Evolutionary conservation across 2,888 invertebrate species (phyloP), one percentile per base, ranked within the genome.

Genomic region (Drosophila merina): DNA sequence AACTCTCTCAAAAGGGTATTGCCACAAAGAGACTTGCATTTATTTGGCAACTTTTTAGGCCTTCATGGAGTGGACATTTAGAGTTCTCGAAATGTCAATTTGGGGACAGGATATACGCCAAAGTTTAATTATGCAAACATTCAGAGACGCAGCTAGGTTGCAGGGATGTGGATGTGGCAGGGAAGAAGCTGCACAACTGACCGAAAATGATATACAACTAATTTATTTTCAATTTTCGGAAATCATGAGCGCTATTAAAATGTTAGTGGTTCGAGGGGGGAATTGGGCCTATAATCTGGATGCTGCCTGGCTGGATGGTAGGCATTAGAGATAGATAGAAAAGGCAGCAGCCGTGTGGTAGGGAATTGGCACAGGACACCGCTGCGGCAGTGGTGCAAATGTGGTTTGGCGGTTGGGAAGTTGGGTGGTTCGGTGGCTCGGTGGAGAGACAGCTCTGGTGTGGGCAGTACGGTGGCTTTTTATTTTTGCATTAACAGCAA

Each of bases 401-500:
- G 83, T 68, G 80, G 80, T 60, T 47, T 6, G 44, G 44, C 26
- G 45, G 57, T 26, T 51, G 50, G 26, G 42, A 33, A 12, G 30
- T 4, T n/a, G 20, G 44, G 20, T 25, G 10, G 10, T 44, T 20
- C 20, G 20, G 20, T 25, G 10, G 10, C 20, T 20, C 20, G 20
- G 20, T 2, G 36, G 44, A 20, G 10, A 3, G 4, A 10, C 44
- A 44, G 0, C 3, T 1, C 4, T 20, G 38, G 49, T 52, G 66
- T 40, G 36, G 28, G 66, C 44, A 47, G 36, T 4, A 50, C 12
- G 85, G 72, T 52, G 83, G 86, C 75, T 77, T 86, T 85, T 88
- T 88, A 86, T 84, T 86, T 82, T 72, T 86, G 83, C 88, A 85
- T 85, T 85, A 88, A 86, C 88, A 88, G 86, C 86, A 85, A 86